Base-by-base conservation (phyloP, 2,113 vertebrate species). In the Charadrius vociferus region DNA sequence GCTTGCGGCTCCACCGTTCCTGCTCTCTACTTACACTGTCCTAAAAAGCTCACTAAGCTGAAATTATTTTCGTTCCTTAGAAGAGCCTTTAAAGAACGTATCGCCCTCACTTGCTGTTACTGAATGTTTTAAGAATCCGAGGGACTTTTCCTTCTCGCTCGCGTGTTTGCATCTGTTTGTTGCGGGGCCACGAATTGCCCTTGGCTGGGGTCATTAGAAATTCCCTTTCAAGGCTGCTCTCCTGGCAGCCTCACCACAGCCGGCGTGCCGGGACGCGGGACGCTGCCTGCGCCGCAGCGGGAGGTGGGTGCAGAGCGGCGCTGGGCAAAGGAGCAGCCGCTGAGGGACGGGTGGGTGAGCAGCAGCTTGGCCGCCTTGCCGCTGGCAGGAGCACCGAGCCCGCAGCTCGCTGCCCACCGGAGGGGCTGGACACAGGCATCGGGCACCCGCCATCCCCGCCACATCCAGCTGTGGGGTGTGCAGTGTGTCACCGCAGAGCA, bases 11-110 rank as follows among this genome's bases (percentile, higher is more conserved):
- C 71, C 4, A 36, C 37, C 39, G 49, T 80, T 66, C 73, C 85
- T 13, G 52, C 65, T 58, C 32, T 36, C 79, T 20, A 5, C 82
- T 73, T 36, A 47, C 2, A 1, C 15, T 94, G 92, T 62, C 96
- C 93, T 92, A 91, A 72, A 94, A 96, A 96, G 90, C 96, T 79
- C 95, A 83, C 92, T 93, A 43, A 97, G 95, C 95, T 96, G 95
- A 92, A 97, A 97, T 68, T 10, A 88, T 95, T 87, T 93, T 53
- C 66, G 49, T 75, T 73, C 88, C 88, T 79, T 62, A 30, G 83
- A 78, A 73, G 49, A 92, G 41, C 83, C 80, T 77, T 88, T 97
- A 89, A 96, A 97, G 96, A 97, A 97, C 94, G 66, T 9, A 95
- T 95, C 1, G 4, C 43, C 18, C 45, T 72, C 66, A 3, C 77